phyloP scores from a whole-genome alignment of 53 echinoderm and acorn worm genomes.

The Zoroaster sp. region DNA sequence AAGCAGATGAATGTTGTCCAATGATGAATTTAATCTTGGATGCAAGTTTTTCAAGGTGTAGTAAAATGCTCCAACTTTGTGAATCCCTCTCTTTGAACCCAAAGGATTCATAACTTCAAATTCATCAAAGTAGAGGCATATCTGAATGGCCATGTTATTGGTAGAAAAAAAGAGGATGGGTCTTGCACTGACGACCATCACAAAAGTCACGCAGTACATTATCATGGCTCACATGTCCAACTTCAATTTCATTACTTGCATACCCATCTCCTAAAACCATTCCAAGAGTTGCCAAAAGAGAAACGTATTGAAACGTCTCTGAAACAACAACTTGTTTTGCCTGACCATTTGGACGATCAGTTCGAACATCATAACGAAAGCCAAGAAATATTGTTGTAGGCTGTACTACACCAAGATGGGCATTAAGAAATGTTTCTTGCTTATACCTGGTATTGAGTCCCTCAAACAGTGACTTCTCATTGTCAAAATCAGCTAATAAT shows the following conservation, averaged over 20 bases:
- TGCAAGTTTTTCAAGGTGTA: background rate
- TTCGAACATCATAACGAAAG: background rate
- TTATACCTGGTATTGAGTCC: background rate
- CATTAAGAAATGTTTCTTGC: background rate
- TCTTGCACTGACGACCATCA: conserved; percentile 8
- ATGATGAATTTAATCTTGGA: conserved; percentile 27
- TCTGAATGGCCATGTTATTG: background rate
- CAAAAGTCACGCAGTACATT: background rate
- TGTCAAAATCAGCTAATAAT: background rate
- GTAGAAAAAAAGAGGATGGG: conserved; percentile 14
- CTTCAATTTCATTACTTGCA: background rate
- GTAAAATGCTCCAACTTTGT: conserved; percentile 21
- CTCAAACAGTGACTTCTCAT: background rate
- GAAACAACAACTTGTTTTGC: background rate
- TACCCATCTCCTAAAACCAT: background rate
- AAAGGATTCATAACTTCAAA: conserved; percentile 28
- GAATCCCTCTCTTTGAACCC: conserved; percentile 8
- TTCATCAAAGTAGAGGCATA: conserved; percentile 19
- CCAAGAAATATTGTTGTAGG: background rate
- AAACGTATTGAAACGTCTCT: background rate
- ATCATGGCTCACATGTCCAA: background rate
- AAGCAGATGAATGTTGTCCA: conserved; percentile 32
- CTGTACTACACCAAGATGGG: background rate
- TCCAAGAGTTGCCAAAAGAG: background rate
- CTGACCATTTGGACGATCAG: background rate